Evolutionary conservation across 2,888 invertebrate species (phyloP).

Genomic region (Sturmia bella): DNA sequence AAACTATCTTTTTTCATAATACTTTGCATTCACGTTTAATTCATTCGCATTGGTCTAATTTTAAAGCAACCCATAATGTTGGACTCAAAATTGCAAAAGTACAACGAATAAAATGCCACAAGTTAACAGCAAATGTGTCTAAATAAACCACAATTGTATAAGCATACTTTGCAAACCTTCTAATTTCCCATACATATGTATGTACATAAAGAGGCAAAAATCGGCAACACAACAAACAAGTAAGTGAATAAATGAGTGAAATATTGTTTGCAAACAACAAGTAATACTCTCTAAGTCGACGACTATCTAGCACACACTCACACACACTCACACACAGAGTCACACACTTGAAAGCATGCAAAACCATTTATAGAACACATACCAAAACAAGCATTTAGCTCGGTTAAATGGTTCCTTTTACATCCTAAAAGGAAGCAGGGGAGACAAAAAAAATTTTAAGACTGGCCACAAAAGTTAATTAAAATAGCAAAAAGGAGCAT

Average conservation of each 20-base stretch:
- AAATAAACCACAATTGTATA: slow-evolving; percentile 56
- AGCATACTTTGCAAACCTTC: background rate
- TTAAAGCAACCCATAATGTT: slow-evolving; percentile 51
- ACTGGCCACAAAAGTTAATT: slow-evolving; percentile 66
- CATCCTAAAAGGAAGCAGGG: background rate
- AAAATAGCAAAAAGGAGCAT: slow-evolving; percentile 61
- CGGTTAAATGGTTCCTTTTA: slow-evolving; percentile 9
- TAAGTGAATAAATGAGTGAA: slow-evolving; percentile 25
- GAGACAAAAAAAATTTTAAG: slow-evolving; percentile 25
- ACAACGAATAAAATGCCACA: slow-evolving; percentile 49
- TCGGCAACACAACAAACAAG: slow-evolving; percentile 1
- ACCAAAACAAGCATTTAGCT: background rate
- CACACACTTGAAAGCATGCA: background rate
- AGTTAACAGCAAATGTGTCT: slow-evolving; percentile 57
- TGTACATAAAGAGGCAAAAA: background rate
- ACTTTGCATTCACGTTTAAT: too few species aligned
- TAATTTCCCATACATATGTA: background rate
- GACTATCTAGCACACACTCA: background rate
- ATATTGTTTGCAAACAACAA: slow-evolving; percentile 42
- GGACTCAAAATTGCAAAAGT: slow-evolving; percentile 22
- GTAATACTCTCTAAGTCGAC: slow-evolving; percentile 18
- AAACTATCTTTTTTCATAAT: too few species aligned
- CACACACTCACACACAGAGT: background rate
- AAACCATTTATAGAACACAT: background rate
- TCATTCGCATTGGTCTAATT: background rate